phyloP scores from a whole-genome alignment of 2,113 vertebrate species.

The Hypocryptadius cinnamomeus region DNA sequence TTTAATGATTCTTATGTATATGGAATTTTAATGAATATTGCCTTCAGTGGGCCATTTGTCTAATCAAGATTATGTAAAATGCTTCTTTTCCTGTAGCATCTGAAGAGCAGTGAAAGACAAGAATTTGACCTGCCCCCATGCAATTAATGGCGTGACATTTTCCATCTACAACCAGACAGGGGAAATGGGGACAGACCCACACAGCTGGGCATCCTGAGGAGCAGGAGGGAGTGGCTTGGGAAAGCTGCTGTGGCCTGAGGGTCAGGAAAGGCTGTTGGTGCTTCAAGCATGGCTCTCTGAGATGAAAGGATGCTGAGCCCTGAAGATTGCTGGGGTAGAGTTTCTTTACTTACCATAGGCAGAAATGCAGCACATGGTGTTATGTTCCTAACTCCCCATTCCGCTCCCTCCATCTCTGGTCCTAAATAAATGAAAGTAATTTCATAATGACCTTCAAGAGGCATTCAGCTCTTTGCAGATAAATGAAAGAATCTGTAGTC shows the following conservation, averaged over 20 bases:
- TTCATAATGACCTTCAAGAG: not conserved
- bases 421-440: not conserved
- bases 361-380: not conserved
- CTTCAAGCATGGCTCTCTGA: not conserved
- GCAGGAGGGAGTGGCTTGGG: not conserved
- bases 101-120: not conserved
- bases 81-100: not conserved
- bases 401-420: not conserved
- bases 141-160: not conserved
- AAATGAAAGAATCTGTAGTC: not conserved
- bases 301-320: not conserved
- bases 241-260: not conserved
- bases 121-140: not conserved
- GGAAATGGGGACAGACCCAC: accelerated
- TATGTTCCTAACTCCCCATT: not conserved
- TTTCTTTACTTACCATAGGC: not conserved
- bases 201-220: not conserved
- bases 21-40: conserved; percentile 38
- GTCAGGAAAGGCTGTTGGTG: not conserved
- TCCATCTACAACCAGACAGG: not conserved
- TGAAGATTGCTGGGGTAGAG: not conserved
- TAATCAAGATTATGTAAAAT: not conserved
- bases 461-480: not conserved
- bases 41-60: not conserved
- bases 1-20: not conserved